These are phyloP conservation scores for Geococcyx californianus DNA, from an alignment of 2,113 vertebrate genomes.

Conservation along the genomic window DNA sequence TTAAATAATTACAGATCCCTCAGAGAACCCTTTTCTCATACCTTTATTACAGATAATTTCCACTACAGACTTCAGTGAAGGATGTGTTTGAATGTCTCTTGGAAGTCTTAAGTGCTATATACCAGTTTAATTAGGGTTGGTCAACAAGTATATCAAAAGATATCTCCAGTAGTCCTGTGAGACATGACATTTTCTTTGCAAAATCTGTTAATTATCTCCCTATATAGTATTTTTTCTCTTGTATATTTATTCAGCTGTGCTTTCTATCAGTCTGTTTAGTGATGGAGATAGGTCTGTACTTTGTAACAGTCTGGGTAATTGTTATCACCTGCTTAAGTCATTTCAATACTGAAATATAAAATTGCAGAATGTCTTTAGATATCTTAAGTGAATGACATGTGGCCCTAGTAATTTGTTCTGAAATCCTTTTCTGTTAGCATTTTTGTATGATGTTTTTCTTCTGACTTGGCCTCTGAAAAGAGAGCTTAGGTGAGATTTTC, in stretches of 20 bases:
- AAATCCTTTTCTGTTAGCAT: neutral
- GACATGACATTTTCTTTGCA: neutral
- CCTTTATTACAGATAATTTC: neutral
- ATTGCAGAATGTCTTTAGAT: neutral
- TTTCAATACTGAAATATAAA: neutral
- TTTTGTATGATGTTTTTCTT: neutral
- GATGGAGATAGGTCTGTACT: neutral
- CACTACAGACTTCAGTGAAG: neutral
- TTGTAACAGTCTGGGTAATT: neutral
- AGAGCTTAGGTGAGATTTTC: neutral
- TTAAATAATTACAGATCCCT: neutral
- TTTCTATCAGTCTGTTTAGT: neutral
- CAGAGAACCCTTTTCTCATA: neutral
- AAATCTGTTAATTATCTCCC: neutral
- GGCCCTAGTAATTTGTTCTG: neutral
- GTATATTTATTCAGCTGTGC: neutral
- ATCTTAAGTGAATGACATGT: neutral
- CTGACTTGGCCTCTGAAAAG: neutral
- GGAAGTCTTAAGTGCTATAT: neutral
- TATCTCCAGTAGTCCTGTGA: neutral
- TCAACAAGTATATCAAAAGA: neutral
- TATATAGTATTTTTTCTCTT: neutral
- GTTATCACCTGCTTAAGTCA: neutral
- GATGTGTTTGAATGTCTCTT: neutral
- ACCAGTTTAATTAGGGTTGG: neutral